Evolutionary conservation across 1,140 invertebrate genomes (phyloP), one percentile per base, ranked within the genome.

Genomic region (Zaprionus ghesquierei): DNA sequence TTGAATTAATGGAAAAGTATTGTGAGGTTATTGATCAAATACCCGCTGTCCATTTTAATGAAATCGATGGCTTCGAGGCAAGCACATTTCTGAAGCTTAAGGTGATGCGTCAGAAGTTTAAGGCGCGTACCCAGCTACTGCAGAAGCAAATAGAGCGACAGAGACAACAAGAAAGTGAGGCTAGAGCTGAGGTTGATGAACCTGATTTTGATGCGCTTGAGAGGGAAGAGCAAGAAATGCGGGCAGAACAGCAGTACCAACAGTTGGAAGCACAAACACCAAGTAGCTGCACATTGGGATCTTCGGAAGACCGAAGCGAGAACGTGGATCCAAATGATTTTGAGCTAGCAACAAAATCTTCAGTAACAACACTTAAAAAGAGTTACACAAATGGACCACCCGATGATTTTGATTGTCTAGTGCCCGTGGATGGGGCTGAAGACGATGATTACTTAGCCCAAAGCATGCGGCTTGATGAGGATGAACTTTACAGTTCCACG

Each of bases 1-100:
- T 82, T 1, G 86, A 92, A 18, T 56, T 92, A 4, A 82, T 92
- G 77, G 91, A 92, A 51, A 90, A 91, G 53, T 92, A 89, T 41
- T 92, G 89, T 15, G 68, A 72, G 8, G 70, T 92, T 18, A 81
- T 92, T 35, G 91, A 92, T 61, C 90, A 91, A 60, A 84, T 92
- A 44, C 91, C 91, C 1, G 74, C 77, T 3, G 76, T 77, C 18
- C 84, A 78, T 38, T 92, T 92, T 10, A 85, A 77, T 58, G 62
- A 74, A 33, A 87, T 92, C 9, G 56, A 55, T 3, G 91, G 91
- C 0, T 91, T 91, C 50, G 78, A 92, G 33, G 61, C 78, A 0
- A 81, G 78, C 13, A 90, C 78, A 5, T 92, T 92, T 58, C 54
- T 91, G 0, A 91, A 91, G 12, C 53, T 92, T 0, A 92, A 92